These are phyloP conservation scores for Staurois parvus DNA, from an alignment of 2,797 vertebrate genomes.

Conservation along the genomic window DNA sequence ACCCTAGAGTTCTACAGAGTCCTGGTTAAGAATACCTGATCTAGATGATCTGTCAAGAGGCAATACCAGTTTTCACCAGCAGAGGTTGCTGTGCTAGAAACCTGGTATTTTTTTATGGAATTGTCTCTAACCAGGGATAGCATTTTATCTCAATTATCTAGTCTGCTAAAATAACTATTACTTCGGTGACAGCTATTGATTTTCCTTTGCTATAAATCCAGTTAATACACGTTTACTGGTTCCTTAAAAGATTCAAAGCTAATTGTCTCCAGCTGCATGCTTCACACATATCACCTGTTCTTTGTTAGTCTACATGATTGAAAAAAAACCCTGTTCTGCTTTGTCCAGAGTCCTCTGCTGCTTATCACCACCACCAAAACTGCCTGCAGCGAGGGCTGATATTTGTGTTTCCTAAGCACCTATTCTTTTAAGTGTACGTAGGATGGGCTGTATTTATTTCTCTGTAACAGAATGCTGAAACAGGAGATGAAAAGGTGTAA, in stretches of 20 bases:
- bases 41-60: too few relatives aligned
- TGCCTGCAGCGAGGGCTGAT: slow-evolving; percentile 9
- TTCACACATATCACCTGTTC: slow-evolving; percentile 37
- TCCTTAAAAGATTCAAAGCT: not conserved
- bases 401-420: slow-evolving; percentile 12
- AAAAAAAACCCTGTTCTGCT: not conserved
- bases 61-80: too few relatives aligned
- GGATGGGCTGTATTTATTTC: not conserved
- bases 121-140: too few relatives aligned
- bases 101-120: too few relatives aligned
- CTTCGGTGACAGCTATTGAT: too few relatives aligned
- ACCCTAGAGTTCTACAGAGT: too few relatives aligned
- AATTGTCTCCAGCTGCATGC: slow-evolving; percentile 22
- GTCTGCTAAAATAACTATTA: too few relatives aligned
- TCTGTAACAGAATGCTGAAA: not conserved
- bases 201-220: too few relatives aligned
- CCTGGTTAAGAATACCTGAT: too few relatives aligned
- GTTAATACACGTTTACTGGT: too few relatives aligned
- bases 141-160: too few relatives aligned
- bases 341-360: slow-evolving; percentile 10
- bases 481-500: not conserved
- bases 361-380: not conserved
- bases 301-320: slow-evolving; percentile 10
- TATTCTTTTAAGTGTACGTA: not conserved
- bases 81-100: too few relatives aligned